Evolutionary conservation across 1,140 invertebrate species (phyloP).

Genomic region (Drosophila kanapiae): DNA sequence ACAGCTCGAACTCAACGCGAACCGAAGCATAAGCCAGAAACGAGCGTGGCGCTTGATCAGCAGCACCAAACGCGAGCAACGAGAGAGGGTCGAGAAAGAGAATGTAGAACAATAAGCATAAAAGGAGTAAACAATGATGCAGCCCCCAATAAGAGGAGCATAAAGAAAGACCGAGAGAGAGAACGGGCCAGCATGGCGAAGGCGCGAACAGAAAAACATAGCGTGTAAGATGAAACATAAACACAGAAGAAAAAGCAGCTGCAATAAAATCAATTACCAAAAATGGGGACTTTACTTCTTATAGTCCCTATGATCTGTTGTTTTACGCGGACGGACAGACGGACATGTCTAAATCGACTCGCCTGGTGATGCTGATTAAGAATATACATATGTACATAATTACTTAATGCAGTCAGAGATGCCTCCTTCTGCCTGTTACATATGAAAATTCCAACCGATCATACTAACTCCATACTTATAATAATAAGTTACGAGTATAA

Average conservation of each 20-base stretch:
- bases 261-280: slow-evolving; percentile 9
- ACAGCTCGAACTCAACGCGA: background rate
- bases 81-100: background rate
- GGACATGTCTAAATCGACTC: too few species aligned
- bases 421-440: too few species aligned
- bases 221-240: slow-evolving; percentile 1
- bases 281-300: background rate
- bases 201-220: slow-evolving; percentile 12
- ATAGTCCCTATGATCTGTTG: too few species aligned
- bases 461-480: too few species aligned
- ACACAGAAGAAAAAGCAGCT: background rate
- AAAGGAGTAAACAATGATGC: slow-evolving; percentile 32
- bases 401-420: too few species aligned
- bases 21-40: background rate
- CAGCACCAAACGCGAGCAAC: slow-evolving; percentile 10
- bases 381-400: too few species aligned
- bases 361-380: too few species aligned
- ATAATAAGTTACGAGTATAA: too few species aligned
- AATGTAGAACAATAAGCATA: slow-evolving; percentile 16
- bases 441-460: too few species aligned
- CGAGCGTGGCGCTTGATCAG: slow-evolving; percentile 25
- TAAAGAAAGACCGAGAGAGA: background rate
- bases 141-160: slow-evolving; percentile 13
- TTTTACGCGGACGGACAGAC: too few species aligned
- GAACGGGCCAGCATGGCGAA: background rate